Percentiles rank a stretch among this genome's conserved stretches.
These are phyloP conservation scores for Ceratina calcarata DNA, from an alignment of 1,140 invertebrate species.

Conservation along the genomic window DNA sequence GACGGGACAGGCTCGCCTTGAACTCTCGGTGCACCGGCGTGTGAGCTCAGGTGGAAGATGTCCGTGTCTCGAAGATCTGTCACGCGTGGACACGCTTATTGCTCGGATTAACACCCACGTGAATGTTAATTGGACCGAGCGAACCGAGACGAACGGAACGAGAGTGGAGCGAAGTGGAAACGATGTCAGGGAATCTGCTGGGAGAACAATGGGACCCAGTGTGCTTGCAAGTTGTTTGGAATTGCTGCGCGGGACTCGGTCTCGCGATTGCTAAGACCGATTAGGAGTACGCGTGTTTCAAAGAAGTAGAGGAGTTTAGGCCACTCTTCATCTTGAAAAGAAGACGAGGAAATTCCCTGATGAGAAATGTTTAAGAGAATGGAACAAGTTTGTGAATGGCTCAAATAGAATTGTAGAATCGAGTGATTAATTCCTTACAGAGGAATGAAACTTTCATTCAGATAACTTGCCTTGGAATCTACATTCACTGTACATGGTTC, in stretches of 20 bases:
- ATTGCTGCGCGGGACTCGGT: background rate
- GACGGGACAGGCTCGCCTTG: conserved; percentile 64
- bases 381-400: background rate
- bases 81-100: background rate
- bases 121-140: conserved; percentile 31
- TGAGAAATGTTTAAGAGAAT: background rate
- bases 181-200: conserved; percentile 23
- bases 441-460: too few relatives aligned
- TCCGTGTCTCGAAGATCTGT: background rate
- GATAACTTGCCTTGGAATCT: too few relatives aligned
- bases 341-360: background rate
- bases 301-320: background rate
- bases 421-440: background rate
- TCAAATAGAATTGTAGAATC: background rate
- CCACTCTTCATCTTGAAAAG: background rate
- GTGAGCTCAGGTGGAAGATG: background rate
- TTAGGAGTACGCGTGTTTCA: background rate
- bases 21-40: conserved; percentile 18
- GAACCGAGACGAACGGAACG: background rate
- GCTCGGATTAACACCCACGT: conserved; percentile 42
- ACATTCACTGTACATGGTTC: too few relatives aligned
- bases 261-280: background rate
- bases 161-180: conserved; percentile 13
- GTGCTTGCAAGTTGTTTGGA: conserved; percentile 15
- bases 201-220: conserved; percentile 37